Evolutionary conservation across 2,113 vertebrate species (phyloP), one percentile per base, ranked within the genome.

Genomic region (Rhabdomys dilectus): DNA sequence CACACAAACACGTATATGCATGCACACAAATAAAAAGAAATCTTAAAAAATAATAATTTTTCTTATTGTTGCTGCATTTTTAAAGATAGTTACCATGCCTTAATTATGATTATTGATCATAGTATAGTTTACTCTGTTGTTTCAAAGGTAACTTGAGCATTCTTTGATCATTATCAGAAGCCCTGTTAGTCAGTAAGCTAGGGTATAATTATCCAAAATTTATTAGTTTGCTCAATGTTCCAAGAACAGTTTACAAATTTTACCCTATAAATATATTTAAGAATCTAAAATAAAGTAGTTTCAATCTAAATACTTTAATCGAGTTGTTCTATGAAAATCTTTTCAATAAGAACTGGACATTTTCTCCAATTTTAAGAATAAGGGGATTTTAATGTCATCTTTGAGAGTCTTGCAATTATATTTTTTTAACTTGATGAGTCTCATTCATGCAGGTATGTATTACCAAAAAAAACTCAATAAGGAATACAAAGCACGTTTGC

Each of bases 401-500:
- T 70, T 88, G 88, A 72, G 64, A 2, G 17, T 89, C 34, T 19
- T 56, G 70, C 4, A 85, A 95, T 94, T 89, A 76, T 81, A 42
- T 53, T 91, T 87, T 62, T 94, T 91, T 36, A 75, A 91, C 8
- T 56, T 97, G 70, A 62, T 81, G 4, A 96, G 39, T 78, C 73
- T 95, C 88, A 95, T 78, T 95, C 95, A 92, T 53, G 7, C 29
- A 56, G 80, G 51, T 93, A 86, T 89, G 76, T 94, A 91, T 51
- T 86, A 75, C 60, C 73, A 73, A 84, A 53, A 56, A 56, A 70
- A 68, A 75, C 92, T 92, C 51, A 51, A 80, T 86, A 96, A 95
- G 94, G 89, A 91, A 95, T 92, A 86, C 31, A 94, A 92, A 97
- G 80, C 12, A 89, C 5, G 68, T 85, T 94, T 96, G 4, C 73